phyloP scores from a whole-genome alignment of 2,113 vertebrate species.

The Podarcis raffonei region DNA sequence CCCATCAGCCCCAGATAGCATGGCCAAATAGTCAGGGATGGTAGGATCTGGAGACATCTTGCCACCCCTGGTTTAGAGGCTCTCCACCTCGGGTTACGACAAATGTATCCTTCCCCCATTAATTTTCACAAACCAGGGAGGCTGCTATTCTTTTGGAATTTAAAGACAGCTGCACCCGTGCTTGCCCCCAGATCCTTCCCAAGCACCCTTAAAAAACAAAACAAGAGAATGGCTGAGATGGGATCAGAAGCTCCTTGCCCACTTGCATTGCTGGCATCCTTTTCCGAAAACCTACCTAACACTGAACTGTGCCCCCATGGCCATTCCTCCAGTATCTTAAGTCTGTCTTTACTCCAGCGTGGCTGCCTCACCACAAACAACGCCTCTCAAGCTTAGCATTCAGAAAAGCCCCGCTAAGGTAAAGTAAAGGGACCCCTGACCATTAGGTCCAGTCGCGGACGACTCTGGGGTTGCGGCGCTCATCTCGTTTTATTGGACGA shows the following conservation, averaged over 20 bases:
- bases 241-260: background rate
- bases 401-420: no score
- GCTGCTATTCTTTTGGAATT: background rate
- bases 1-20: no score
- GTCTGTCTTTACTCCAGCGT: no score
- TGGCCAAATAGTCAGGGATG: background rate
- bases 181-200: background rate
- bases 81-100: background rate
- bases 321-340: no score
- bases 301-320: no score
- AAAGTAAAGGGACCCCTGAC: no score
- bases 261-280: background rate
- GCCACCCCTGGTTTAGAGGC: background rate
- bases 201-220: background rate
- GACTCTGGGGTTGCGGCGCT: no score
- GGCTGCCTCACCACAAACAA: no score
- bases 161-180: background rate
- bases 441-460: no score
- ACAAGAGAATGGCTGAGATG: background rate
- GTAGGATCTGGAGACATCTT: background rate
- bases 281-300: background rate
- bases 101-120: background rate
- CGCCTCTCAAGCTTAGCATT: no score
- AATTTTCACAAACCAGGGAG: background rate
- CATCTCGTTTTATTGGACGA: no score